These are phyloP conservation scores for Sebastes melanostomus DNA, from an alignment of 2,797 vertebrate genomes.

Conservation along the genomic window DNA sequence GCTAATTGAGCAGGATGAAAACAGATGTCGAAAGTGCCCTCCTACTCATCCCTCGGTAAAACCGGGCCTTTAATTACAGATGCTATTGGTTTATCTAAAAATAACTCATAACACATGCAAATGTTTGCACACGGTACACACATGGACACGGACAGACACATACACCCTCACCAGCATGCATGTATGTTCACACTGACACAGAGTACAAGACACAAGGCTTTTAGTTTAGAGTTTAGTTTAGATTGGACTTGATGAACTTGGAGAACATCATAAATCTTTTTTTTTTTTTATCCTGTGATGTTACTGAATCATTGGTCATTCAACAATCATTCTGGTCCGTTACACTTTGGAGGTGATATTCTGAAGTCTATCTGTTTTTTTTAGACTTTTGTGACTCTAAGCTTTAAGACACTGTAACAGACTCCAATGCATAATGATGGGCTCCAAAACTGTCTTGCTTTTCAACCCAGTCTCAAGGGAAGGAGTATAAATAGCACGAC, in stretches of 20 bases:
- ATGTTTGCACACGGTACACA: constrained; percentile 30
- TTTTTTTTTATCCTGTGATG: background rate
- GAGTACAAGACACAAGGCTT: background rate
- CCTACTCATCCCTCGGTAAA: constrained; percentile 54
- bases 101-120: constrained; percentile 64
- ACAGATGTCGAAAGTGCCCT: constrained; percentile 86
- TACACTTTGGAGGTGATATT: background rate
- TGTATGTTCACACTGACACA: background rate
- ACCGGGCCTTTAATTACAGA: constrained; percentile 81
- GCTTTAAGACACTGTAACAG: background rate
- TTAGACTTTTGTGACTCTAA: background rate
- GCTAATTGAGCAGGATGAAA: constrained; percentile 88
- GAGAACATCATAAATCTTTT: background rate
- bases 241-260: background rate
- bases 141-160: background rate
- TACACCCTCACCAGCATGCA: background rate
- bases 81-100: constrained; percentile 84
- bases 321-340: background rate
- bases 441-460: background rate
- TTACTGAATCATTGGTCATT: background rate
- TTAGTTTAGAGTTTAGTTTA: background rate
- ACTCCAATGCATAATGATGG: background rate
- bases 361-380: background rate
- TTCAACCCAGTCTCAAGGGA: too few relatives aligned
- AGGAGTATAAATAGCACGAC: too few relatives aligned